A percentile compares a stretch with the other conserved stretches of the same genome.
Conservation (phyloP, 2,113 vertebrate genomes). For the Puma concolor region DNA sequence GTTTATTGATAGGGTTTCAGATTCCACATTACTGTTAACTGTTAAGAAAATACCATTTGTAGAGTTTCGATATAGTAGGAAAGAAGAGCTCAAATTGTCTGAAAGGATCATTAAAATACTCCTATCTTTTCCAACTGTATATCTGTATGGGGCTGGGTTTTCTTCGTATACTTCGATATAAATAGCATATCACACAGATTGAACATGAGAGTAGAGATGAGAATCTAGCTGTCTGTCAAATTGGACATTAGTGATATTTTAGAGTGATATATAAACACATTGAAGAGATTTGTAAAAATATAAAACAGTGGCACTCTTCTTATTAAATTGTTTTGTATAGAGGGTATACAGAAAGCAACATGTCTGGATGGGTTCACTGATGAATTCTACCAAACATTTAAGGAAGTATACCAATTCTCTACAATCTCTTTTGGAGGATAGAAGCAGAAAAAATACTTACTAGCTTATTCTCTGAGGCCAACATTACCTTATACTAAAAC, state of each 20-base stretch:
- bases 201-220: neutral
- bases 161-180: neutral
- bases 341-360: neutral
- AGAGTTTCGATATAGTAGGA: neutral
- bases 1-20: neutral
- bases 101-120: constrained; percentile 3
- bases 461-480: neutral
- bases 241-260: neutral
- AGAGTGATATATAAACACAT: neutral
- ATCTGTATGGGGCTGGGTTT: neutral
- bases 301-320: neutral
- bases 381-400: neutral
- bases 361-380: neutral
- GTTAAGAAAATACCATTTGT: constrained; percentile 39
- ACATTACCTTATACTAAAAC: neutral
- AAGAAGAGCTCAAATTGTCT: constrained; percentile 12
- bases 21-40: neutral
- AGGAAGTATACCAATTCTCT: neutral
- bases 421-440: neutral
- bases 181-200: neutral
- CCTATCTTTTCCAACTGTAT: neutral
- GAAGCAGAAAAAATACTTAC: neutral
- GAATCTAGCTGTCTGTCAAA: neutral
- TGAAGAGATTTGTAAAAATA: neutral
- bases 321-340: constrained; percentile 17